Evolutionary conservation across 2,113 vertebrate genomes (phyloP), one percentile per base, ranked within the genome.

Genomic region (Mastomys natalensis): DNA sequence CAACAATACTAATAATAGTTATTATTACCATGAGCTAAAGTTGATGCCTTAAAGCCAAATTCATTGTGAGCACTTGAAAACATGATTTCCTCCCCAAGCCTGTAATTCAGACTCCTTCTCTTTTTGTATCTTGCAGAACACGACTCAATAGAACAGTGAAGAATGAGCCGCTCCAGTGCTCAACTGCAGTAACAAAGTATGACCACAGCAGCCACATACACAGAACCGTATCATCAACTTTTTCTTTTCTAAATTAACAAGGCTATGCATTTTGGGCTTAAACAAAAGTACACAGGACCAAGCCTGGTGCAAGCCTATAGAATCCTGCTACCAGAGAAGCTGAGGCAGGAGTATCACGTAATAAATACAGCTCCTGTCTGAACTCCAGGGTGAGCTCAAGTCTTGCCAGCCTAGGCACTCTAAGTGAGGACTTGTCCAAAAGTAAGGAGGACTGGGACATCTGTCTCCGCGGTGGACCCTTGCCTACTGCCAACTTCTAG

Each of bases 111-210:
- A 96, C 78, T 87, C 21, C 43, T 95, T 81, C 72, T 87, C 45
- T 58, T 76, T 96, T 68, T 94, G n/a, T n/a, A 80, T 66, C 96
- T 88, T 70, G 7, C 17, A 89, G 93, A 31, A 92, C 5, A 92
- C 0, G 12, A 94, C 34, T 90, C 92, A 92, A 88, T 13, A 31
- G 40, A 91, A 66, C n/a, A 91, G 15, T 76, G 34, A 78, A 66
- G 91, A 89, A 0, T 77, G n/a, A 93, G 94, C 81, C 91, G 53
- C 11, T 94, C 73, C 53, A 43, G 58, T 78, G 51, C 62, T 86
- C 74, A 58, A 17, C 51, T 92, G n/a, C 19, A 76, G 48, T 66
- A 60, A 80, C 70, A 93, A 53, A 85, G 43, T 40, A 88, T 62
- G 76, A 73, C 58, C 45, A 55, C 31, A 96, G 15, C 51, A 77